Base-by-base conservation (phyloP, 2,888 invertebrate species). In the Epirrhoe tristata region DNA sequence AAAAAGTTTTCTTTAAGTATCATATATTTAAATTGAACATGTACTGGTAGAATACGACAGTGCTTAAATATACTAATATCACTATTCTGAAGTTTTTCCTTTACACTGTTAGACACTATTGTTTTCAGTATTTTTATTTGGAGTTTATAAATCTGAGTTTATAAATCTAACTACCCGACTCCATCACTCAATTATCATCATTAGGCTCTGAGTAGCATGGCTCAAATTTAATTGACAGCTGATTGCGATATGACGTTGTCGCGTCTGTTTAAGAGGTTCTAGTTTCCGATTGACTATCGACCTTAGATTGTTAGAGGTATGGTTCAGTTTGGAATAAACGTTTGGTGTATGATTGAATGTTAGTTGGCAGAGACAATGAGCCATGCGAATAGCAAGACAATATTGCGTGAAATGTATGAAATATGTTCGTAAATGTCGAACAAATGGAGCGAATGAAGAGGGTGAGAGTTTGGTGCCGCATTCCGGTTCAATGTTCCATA, bases 371-470 rank as follows among this genome's bases (percentile, higher is more conserved):
- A 66, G 81, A 86, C 87, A 87, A 87, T 86, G 79, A 82, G 77
- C 79, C 75, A 76, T 77, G 77, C 75, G 78, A 82, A 80, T 68
- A 80, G 82, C 79, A 77, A 74, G 81, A 83, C 83, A 80, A 81
- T 83, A 82, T 81, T 80, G 81, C 79, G 79, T 81, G 79, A 81
- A 83, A 82, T 83, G 80, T 82, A 77, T 80, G 80, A 81, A 74
- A 24, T 65, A 63, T 32, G 56, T 50, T 63, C 48, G 65, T 43
- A 36, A 43, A 24, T 74, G 75, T 57, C 24, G 62, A 58, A 53
- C 16, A 63, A 67, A 66, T 58, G 71, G 74, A 71, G 69, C 68
- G 68, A 58, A 52, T 53, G 43, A 68, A 60, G 67, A 72, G 17
- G 16, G 39, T 63, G 32, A 39, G 10, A 31, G 31, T 54, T 36